Percentiles rank a stretch among this genome's conserved stretches.
These are phyloP conservation scores for Mesorhabditis belari DNA, from an alignment of 2,888 invertebrate species.

Conservation along the genomic window DNA sequence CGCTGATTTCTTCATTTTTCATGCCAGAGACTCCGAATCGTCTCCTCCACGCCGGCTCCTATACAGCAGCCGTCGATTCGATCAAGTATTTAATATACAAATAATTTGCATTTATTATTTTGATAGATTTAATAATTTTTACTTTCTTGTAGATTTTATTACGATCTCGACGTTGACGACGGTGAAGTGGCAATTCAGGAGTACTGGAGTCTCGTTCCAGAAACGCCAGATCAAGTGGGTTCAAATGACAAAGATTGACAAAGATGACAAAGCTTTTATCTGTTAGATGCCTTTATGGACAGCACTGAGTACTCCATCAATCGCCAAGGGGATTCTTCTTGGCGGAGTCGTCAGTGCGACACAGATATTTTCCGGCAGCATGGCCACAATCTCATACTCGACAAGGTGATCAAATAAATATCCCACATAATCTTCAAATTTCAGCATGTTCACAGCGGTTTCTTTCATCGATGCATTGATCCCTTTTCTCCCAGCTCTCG, in stretches of 20 bases:
- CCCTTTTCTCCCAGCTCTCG: constrained; percentile 41
- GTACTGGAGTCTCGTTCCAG: constrained; percentile 39
- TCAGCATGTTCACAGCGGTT: constrained; percentile 43
- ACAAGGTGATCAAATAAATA: constrained; percentile 22
- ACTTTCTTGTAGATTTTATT: constrained; percentile 32
- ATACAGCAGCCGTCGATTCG: constrained; percentile 30
- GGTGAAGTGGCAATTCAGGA: constrained; percentile 35
- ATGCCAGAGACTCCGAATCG: constrained; percentile 44
- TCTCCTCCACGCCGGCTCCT: constrained; percentile 26
- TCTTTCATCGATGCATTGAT: constrained; percentile 36
- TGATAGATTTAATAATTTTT: background rate
- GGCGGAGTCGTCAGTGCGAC: constrained; percentile 43
- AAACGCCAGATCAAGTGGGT: constrained; percentile 14
- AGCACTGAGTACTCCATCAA: constrained; percentile 17
- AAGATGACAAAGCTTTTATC: background rate
- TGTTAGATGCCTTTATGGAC: constrained; percentile 24
- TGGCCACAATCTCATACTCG: constrained; percentile 44
- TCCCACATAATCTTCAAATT: constrained; percentile 3
- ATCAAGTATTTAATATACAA: constrained; percentile 17
- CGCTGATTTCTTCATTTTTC: constrained; percentile 14
- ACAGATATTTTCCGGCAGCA: constrained; percentile 41
- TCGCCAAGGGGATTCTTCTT: constrained; percentile 30
- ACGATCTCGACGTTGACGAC: constrained; percentile 28
- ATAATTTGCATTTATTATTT: background rate
- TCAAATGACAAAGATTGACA: background rate